Evolutionary conservation across 2,113 vertebrate genomes (phyloP).

Genomic region (Melanerpes aurifrons): DNA sequence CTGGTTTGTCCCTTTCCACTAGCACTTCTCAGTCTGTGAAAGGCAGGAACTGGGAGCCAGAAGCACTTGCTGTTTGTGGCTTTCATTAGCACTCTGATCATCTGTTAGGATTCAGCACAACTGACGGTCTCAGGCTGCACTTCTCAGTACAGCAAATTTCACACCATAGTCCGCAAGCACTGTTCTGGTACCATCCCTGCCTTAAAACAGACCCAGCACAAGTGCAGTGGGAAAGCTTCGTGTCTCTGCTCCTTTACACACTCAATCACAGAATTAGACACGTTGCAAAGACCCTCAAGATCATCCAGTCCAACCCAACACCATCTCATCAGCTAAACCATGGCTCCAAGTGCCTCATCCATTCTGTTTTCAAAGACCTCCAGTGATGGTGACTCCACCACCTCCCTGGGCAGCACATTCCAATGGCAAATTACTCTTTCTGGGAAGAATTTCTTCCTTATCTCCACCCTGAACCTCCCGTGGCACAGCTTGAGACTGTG

Average conservation of each 20-base stretch:
- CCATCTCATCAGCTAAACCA: no score
- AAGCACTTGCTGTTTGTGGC: neutral
- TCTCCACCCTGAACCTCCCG: no score
- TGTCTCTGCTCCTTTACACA: neutral
- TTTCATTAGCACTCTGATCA: neutral
- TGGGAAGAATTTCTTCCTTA: no score
- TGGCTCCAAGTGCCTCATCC: no score
- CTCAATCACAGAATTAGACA: no score
- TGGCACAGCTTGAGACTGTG: no score
- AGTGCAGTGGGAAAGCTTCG: neutral
- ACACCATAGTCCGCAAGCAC: neutral
- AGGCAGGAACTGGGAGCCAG: constrained; percentile 10
- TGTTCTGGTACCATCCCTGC: neutral
- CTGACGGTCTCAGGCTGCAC: neutral
- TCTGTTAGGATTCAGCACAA: constrained; percentile 23
- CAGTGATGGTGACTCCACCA: no score
- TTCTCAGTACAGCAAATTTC: constrained; percentile 44
- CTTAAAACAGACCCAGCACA: neutral
- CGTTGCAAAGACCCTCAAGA: no score
- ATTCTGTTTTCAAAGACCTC: no score
- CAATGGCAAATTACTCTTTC: no score
- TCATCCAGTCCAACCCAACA: neutral
- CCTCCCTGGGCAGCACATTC: no score
- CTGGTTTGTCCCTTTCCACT: neutral
- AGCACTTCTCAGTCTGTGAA: constrained; percentile 22